Evolutionary conservation across 2,797 vertebrate genomes (phyloP).

Genomic region (Sebastes reedi): DNA sequence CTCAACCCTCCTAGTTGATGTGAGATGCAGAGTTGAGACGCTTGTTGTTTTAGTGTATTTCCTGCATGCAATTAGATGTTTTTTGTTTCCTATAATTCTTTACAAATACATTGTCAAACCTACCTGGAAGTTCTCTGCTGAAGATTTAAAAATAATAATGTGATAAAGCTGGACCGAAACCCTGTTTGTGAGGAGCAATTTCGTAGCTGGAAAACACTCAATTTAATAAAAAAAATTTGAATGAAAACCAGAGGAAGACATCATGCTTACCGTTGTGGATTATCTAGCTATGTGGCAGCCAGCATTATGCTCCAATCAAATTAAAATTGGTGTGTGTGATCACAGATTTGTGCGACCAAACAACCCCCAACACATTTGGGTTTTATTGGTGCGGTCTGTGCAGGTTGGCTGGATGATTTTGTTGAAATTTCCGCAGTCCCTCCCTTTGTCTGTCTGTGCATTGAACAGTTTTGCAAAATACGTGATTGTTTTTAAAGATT

Average conservation of each 20-base stretch:
- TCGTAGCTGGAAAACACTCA: constrained; percentile 15
- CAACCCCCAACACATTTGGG: not conserved
- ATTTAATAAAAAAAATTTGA: constrained; percentile 29
- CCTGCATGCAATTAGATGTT: not conserved
- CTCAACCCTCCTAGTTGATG: not conserved
- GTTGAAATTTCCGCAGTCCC: not conserved
- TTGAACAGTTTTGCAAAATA: not conserved
- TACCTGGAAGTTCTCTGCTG: not conserved
- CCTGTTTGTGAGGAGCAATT: not conserved
- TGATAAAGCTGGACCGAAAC: not conserved
- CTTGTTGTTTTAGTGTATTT: not conserved
- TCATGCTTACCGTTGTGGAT: constrained; percentile 14
- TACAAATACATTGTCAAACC: not conserved
- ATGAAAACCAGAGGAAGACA: constrained; percentile 32
- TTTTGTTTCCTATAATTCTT: not conserved
- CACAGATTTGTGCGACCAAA: not conserved
- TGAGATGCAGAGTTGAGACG: not conserved
- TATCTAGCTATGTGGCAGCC: constrained; percentile 11
- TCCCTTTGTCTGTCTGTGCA: not conserved
- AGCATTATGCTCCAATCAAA: constrained; percentile 1
- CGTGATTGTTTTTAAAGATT: rapidly evolving
- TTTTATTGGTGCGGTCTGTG: not conserved
- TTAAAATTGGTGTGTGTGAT: constrained; percentile 4
- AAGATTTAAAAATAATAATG: not conserved
- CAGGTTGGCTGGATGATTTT: not conserved